Percentiles rank a stretch among this genome's conserved stretches.
Conservation (phyloP, 2,888 invertebrate species). For the Exocentrus adspersus region DNA sequence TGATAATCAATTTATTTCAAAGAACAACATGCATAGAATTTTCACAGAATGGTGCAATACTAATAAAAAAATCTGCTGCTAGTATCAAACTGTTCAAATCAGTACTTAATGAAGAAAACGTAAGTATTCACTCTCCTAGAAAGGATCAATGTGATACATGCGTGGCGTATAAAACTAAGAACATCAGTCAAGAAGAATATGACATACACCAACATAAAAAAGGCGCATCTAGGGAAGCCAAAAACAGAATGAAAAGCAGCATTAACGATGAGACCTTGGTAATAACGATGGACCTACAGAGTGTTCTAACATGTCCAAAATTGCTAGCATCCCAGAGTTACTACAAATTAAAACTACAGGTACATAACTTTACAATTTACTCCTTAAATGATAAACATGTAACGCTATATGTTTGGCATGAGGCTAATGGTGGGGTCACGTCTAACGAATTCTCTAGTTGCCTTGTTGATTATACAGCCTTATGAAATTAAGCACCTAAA, state of each 20-base stretch:
- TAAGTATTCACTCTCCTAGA: background rate
- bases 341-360: constrained; percentile 4
- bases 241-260: background rate
- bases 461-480: background rate
- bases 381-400: constrained; percentile 6
- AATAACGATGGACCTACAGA: constrained; percentile 5
- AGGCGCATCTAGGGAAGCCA: background rate
- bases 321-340: constrained; percentile 1
- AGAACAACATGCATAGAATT: background rate
- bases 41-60: background rate
- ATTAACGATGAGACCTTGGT: background rate
- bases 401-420: constrained; percentile 14
- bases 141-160: constrained; percentile 8
- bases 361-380: constrained; percentile 4
- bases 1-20: background rate
- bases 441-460: background rate
- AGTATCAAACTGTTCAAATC: background rate
- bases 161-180: background rate
- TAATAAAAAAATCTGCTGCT: background rate
- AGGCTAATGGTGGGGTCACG: constrained; percentile 11
- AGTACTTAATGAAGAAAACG: background rate
- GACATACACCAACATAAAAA: background rate
- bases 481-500: constrained; percentile 1
- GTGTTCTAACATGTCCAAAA: constrained; percentile 3
- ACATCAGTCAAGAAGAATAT: background rate